phyloP scores from a whole-genome alignment of 1,140 invertebrate genomes.

The Spodoptera litura region DNA sequence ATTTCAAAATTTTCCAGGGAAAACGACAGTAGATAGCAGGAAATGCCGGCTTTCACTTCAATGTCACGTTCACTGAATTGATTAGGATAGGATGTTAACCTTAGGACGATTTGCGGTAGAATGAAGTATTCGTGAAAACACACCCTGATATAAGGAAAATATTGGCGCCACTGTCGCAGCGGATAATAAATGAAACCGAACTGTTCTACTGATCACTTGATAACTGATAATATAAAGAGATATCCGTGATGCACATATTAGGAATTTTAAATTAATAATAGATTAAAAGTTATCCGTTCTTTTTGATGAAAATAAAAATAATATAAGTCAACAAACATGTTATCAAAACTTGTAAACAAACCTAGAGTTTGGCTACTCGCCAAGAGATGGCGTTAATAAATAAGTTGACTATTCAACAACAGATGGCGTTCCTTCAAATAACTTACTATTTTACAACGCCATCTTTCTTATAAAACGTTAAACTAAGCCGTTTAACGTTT shows the following conservation, averaged over 20 bases:
- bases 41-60: constrained; percentile 78
- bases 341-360: not conserved
- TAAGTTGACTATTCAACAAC: not conserved
- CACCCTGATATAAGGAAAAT: constrained; percentile 85
- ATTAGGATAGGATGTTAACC: constrained; percentile 79
- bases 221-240: not conserved
- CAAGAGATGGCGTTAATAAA: constrained; percentile 55
- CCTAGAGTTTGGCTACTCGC: constrained; percentile 52
- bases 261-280: not conserved
- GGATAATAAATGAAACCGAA: constrained; percentile 61
- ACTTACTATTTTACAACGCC: too few relatives aligned
- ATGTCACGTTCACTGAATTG: constrained; percentile 75
- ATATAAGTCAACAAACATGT: not conserved
- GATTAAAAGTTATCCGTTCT: not conserved
- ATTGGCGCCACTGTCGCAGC: constrained; percentile 79
- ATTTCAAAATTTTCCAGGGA: constrained; percentile 49
- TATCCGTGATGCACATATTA: not conserved
- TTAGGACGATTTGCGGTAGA: constrained; percentile 82
- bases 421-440: too few relatives aligned
- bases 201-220: not conserved
- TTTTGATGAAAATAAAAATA: not conserved
- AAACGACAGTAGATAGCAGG: constrained; percentile 48
- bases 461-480: too few relatives aligned
- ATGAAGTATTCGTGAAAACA: constrained; percentile 84
- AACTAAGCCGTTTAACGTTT: too few relatives aligned